Base-by-base conservation (phyloP, 2,888 invertebrate species). In the Chrysolina americana region DNA sequence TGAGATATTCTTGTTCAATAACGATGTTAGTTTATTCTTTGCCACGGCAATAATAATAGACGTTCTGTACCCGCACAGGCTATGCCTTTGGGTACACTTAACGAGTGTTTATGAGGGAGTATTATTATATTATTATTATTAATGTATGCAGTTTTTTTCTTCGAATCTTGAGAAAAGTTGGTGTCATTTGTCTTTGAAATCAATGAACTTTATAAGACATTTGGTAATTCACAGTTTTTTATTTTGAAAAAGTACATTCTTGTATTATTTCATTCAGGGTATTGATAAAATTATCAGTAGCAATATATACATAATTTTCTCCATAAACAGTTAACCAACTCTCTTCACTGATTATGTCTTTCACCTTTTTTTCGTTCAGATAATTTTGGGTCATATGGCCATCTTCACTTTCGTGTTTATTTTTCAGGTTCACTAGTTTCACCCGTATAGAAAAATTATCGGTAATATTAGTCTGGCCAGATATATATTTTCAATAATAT, bases 1-100 rank as follows among this genome's bases (percentile, higher is more conserved):
- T 63, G 63, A 63, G 63, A 4, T 6, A 44, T 44, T 44, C 44
- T 4, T 44, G 8, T 44, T 41, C 1, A 63, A n/a, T 19, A 63
- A 63, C 36, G 19, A 19, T 2, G 1, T 63, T 41, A 63, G 41
- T 63, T 63, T 15, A 19, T n/a, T 63, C 36, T 63, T 63, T 63
- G n/a, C n/a, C n/a, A n/a, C n/a, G n/a, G n/a, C n/a, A n/a, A n/a
- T n/a, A n/a, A n/a, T n/a, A n/a, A n/a, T n/a, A n/a, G n/a, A n/a
- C n/a, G n/a, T n/a, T n/a, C n/a, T n/a, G n/a, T n/a, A n/a, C n/a
- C n/a, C n/a, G n/a, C n/a, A n/a, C n/a, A n/a, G n/a, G n/a, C n/a
- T n/a, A n/a, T n/a, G n/a, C n/a, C n/a, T n/a, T n/a, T n/a, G n/a
- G n/a, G n/a, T n/a, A n/a, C n/a, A n/a, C n/a, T n/a, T n/a, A n/a